A percentile compares a stretch with the other conserved stretches of the same genome.
Conservation (phyloP, 35 echinoderm and acorn worm genomes). For the Ptychodera flava region DNA sequence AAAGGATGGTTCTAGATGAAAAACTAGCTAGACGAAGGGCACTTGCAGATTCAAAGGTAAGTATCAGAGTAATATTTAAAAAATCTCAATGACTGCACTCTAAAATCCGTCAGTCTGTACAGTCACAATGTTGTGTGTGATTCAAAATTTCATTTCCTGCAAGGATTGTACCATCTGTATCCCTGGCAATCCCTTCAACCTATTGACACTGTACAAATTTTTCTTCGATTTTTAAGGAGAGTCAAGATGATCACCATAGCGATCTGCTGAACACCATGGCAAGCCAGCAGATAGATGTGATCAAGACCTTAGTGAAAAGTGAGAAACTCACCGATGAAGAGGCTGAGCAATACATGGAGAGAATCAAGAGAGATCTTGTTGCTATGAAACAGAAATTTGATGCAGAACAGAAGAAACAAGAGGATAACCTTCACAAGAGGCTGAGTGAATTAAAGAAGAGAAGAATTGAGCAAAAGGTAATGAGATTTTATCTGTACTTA, state of each 20-base stretch:
- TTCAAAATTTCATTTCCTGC: no score
- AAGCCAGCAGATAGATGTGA: slow-evolving; percentile 47
- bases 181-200: no score
- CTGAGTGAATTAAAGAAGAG: slow-evolving; percentile 77
- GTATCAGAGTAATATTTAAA: no score
- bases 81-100: no score
- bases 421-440: slow-evolving; percentile 70
- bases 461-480: slow-evolving; percentile 63
- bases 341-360: slow-evolving; percentile 42
- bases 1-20: slow-evolving; percentile 84
- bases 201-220: no score
- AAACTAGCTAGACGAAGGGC: slow-evolving; percentile 42
- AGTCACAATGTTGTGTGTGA: no score
- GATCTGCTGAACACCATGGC: slow-evolving; percentile 71
- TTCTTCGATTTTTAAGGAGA: slow-evolving; percentile 31
- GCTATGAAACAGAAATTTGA: slow-evolving; percentile 68
- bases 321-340: slow-evolving; percentile 62
- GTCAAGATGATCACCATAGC: slow-evolving; percentile 60
- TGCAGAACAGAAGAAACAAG: slow-evolving; percentile 58
- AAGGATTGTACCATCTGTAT: no score
- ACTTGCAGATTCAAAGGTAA: slow-evolving; percentile 72
- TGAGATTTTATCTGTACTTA: neutral
- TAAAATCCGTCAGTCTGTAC: no score
- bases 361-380: slow-evolving; percentile 50
- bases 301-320: slow-evolving; percentile 51